Evolutionary conservation across 1,140 invertebrate genomes (phyloP), one percentile per base, ranked within the genome.

Genomic region (Pogonus chalceus): DNA sequence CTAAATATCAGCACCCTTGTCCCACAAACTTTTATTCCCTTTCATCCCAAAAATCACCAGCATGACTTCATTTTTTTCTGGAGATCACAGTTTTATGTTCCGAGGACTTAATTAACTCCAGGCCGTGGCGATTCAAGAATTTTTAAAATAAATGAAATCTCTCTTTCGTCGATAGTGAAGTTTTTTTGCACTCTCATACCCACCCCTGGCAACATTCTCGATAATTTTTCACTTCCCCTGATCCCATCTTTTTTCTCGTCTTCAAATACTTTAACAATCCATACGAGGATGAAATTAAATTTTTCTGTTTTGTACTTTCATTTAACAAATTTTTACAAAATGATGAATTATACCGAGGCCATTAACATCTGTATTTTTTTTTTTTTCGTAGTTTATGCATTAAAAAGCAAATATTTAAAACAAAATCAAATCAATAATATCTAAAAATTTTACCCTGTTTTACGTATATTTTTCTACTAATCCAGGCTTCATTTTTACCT

Each of bases 41-140:
- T 31, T 14, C 26, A 31, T 31, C 26, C 14, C 26, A 31, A 31
- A n/a, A n/a, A n/a, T n/a, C 26, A 31, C 14, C 26, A 14, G 14
- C 56, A 53, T 53, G 58, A 59, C 62, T 60, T 62, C 55, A 62
- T 63, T 9, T 64, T 64, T 62, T 62, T 58, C 37, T 31, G 54
- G 55, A 57, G 56, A 60, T 60, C 51, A 48, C 57, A 57, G 58
- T 63, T 63, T 62, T 62, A 61, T 61, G 54, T 57, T 56, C 22
- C 3, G 18, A 43, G 37, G 63, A 65, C 63, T 66, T 66, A 66
- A 66, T 66, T 66, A 66, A 65, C 62, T 64, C 63, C 61, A 62
- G 60, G 60, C 56, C 56, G 62, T 57, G 59, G 54, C 54, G 59
- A 61, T 60, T 64, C 57, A 58, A 57, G 56, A 60, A 63, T 58